phyloP scores from a whole-genome alignment of 2,113 vertebrate species.

The Eudyptes chrysolophus region DNA sequence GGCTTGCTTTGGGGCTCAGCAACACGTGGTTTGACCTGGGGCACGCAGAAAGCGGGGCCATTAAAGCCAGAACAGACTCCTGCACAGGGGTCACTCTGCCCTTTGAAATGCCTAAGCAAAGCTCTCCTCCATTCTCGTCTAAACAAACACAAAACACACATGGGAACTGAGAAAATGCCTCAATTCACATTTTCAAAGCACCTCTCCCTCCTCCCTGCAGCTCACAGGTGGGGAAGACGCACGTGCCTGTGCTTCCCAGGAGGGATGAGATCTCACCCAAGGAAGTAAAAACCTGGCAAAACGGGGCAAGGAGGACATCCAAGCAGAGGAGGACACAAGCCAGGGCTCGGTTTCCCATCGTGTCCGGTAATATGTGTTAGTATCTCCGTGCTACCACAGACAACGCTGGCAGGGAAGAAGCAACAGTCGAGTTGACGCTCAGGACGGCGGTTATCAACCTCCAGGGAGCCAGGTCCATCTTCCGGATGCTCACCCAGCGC shows the following conservation, averaged over 20 bases:
- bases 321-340: background rate
- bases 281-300: background rate
- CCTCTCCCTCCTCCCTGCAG: background rate
- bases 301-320: background rate
- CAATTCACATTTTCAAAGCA: rapidly evolving
- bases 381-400: rapidly evolving
- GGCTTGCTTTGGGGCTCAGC: background rate
- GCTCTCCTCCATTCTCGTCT: background rate
- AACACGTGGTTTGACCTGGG: rapidly evolving
- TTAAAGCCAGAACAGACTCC: background rate
- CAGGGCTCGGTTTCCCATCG: rapidly evolving
- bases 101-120: background rate
- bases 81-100: background rate
- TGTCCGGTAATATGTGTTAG: rapidly evolving
- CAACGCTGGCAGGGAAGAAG: rapidly evolving
- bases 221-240: rapidly evolving
- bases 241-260: rapidly evolving
- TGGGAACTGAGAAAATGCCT: background rate
- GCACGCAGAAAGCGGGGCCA: rapidly evolving
- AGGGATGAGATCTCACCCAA: background rate
- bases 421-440: rapidly evolving
- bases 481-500: background rate
- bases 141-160: background rate
- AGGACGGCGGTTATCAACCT: rapidly evolving
- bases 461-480: background rate